A percentile compares a stretch with the other conserved stretches of the same genome.
These are phyloP conservation scores for Hippolais icterina DNA, from an alignment of 2,113 vertebrate species.

Conservation along the genomic window DNA sequence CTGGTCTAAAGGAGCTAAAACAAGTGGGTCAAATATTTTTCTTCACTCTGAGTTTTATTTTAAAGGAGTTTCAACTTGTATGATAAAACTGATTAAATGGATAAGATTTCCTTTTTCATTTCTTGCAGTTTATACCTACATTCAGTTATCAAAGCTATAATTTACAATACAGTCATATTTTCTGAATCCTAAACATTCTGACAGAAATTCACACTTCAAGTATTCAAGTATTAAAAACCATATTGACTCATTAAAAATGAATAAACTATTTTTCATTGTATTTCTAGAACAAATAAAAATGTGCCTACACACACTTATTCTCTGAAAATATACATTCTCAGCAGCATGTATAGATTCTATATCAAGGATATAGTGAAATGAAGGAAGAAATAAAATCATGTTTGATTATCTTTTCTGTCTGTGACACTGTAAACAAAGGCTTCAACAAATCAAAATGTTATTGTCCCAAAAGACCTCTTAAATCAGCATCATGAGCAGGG, in stretches of 20 bases:
- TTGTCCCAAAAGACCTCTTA: neutral
- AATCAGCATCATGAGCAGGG: neutral
- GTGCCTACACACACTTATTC: neutral
- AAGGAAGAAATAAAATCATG: neutral
- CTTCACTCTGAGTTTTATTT: neutral
- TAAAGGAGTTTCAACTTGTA: neutral
- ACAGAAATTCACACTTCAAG: neutral
- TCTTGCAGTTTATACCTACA: neutral
- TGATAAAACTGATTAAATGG: neutral
- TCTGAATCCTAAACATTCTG: neutral
- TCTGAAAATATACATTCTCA: neutral
- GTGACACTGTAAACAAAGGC: neutral
- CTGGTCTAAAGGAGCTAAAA: neutral
- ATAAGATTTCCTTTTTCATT: neutral
- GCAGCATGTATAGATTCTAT: neutral
- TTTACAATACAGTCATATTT: neutral
- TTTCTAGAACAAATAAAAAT: neutral
- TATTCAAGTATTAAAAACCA: neutral
- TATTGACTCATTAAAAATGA: neutral
- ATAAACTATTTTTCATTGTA: neutral
- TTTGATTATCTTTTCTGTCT: neutral
- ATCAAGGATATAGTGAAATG: neutral
- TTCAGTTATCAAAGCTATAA: neutral
- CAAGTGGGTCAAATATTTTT: accelerated
- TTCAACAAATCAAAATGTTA: neutral